Base-by-base conservation (phyloP, 2,888 invertebrate genomes). In the Agrochola circellaris region DNA sequence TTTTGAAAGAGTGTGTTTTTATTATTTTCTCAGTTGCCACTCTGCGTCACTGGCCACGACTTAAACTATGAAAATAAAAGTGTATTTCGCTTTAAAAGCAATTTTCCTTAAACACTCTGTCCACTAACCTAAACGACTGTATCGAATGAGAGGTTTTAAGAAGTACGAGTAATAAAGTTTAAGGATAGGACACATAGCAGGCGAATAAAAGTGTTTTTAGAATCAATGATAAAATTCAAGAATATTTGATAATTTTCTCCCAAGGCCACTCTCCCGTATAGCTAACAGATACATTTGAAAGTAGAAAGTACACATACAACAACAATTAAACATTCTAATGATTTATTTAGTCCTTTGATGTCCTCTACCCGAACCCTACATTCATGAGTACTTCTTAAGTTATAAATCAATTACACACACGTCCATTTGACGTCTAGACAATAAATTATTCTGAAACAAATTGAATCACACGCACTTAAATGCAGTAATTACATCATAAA, bases 401-500 rank as follows among this genome's bases (percentile, higher is more conserved):
- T 62, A 71, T 75, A 61, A 73, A 76, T 75, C 72, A 78, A 77
- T 76, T 65, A 75, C 45, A 23, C 60, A 72, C 60, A 73, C 61
- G 78, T 79, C 76, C 62, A 68, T 26, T 58, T 71, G 77, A 84
- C 81, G 67, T 64, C 56, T 62, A 62, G 17, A 62, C 56, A 62
- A 75, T 86, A 79, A 81, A 81, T 87, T 77, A 79, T 56, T 69
- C 70, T 62, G 71, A 34, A 88, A 77, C 82, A 26, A 86, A 89
- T 87, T 51, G 13, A 84, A 83, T 84, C 56, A 71, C 66, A 78
- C 26, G 69, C 62, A 74, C 71, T 54, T 38, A 64, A 15, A 54
- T 61, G n/a, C 30, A 62, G 67, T 77, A 86, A 85, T 87, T 84
- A 84, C 74, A 73, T 69, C 58, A 83, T 89, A 86, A 89, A 89